Percentiles rank a stretch among this genome's conserved stretches.
These are phyloP conservation scores for Habroteleia sp. DNA, from an alignment of 2,888 invertebrate species.

Conservation along the genomic window DNA sequence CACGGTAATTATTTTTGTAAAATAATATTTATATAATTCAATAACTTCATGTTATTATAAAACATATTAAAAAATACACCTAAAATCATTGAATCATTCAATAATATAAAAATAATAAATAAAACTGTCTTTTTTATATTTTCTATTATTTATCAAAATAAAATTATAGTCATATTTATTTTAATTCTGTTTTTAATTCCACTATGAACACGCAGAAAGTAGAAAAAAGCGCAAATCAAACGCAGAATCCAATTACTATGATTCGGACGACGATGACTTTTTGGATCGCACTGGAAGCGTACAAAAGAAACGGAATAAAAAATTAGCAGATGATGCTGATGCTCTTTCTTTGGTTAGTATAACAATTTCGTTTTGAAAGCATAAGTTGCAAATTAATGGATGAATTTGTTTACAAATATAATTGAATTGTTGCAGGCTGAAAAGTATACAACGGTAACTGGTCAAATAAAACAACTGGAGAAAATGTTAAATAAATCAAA, in stretches of 20 bases:
- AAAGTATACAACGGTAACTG: conserved; percentile 40
- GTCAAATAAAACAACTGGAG: conserved; percentile 48
- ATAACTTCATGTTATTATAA: too few relatives aligned
- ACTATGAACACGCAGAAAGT: conserved; percentile 84
- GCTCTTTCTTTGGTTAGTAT: conserved; percentile 37
- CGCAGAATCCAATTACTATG: conserved; percentile 94
- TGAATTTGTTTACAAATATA: conserved; percentile 7
- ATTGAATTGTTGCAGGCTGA: conserved; percentile 44
- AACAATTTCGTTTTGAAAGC: neutral
- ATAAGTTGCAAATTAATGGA: neutral
- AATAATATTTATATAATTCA: conserved; percentile 7
- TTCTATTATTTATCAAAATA: too few relatives aligned
- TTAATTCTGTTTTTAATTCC: too few relatives aligned
- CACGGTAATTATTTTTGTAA: conserved; percentile 83
- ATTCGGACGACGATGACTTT: conserved; percentile 97
- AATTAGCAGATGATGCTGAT: conserved; percentile 75
- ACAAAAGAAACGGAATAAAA: conserved; percentile 90
- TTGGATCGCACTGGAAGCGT: conserved; percentile 96
- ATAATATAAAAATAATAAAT: too few relatives aligned
- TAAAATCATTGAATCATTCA: too few relatives aligned
- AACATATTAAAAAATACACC: too few relatives aligned
- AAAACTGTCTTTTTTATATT: too few relatives aligned
- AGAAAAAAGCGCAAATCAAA: conserved; percentile 89
- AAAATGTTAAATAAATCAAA: conserved; percentile 37
- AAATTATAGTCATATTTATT: too few relatives aligned